Evolutionary conservation across 2,113 vertebrate species (phyloP).

Genomic region (Heterotilapia buettikoferi): DNA sequence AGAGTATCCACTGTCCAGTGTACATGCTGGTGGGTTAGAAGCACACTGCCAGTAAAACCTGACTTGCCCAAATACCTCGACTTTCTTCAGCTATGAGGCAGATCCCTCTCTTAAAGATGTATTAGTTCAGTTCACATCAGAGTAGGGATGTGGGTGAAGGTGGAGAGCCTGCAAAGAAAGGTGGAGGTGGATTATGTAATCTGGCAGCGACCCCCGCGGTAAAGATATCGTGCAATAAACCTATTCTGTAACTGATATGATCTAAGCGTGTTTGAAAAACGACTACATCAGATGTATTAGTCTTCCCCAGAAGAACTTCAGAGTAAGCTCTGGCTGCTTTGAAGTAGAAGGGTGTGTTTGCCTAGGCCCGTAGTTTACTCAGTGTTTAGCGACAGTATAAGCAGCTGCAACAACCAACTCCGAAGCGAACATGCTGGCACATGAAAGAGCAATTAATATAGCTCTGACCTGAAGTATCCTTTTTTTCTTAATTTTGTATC

Average conservation of each 20-base stretch:
- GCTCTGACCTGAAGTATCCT: not conserved
- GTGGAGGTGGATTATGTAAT: constrained; percentile 63
- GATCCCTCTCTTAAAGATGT: constrained; percentile 4
- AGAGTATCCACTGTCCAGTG: constrained; percentile 59
- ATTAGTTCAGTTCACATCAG: constrained; percentile 40
- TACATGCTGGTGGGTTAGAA: constrained; percentile 64
- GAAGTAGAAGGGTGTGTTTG: constrained; percentile 64
- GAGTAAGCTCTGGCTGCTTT: constrained; percentile 31
- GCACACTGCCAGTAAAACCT: constrained; percentile 53
- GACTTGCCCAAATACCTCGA: constrained; percentile 22
- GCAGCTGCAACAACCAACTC: not conserved
- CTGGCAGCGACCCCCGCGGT: constrained; percentile 3
- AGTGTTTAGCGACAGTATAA: not conserved
- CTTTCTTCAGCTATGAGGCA: constrained; percentile 9
- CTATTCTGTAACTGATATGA: not conserved
- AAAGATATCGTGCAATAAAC: not conserved
- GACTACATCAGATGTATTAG: not conserved
- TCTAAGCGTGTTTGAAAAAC: not conserved
- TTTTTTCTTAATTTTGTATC: not conserved
- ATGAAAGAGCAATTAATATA: not conserved
- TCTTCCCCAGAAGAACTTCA: constrained; percentile 4
- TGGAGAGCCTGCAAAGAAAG: constrained; percentile 39
- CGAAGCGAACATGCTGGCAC: not conserved
- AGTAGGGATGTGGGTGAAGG: constrained; percentile 8
- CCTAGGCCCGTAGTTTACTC: constrained; percentile 43